These are phyloP conservation scores for Bucorvus abyssinicus DNA, from an alignment of 2,797 vertebrate species.

Conservation along the genomic window DNA sequence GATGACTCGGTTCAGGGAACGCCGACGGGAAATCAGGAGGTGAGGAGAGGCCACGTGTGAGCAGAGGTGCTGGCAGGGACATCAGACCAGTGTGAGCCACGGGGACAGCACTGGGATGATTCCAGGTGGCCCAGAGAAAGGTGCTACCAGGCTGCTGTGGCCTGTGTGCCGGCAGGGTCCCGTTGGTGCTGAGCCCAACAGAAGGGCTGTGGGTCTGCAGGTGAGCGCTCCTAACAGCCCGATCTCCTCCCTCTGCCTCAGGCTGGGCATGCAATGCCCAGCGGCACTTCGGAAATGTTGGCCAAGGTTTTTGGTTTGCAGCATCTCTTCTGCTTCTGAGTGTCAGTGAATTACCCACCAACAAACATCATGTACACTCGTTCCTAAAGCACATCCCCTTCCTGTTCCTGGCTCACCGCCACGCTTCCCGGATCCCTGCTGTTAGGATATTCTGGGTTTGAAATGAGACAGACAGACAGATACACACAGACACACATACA, in stretches of 20 bases:
- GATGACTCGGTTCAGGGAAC: not conserved
- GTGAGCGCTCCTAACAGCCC: not conserved
- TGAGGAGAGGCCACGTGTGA: not conserved
- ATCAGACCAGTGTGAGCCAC: not conserved
- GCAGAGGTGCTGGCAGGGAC: not conserved
- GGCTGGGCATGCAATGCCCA: not conserved
- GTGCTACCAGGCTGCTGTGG: not conserved
- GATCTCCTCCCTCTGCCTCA: not conserved
- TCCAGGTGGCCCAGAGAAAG: not conserved
- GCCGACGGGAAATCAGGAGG: not conserved
- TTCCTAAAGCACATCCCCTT: not conserved
- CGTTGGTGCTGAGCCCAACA: not conserved
- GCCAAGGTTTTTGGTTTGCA: not conserved
- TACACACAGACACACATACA: not conserved
- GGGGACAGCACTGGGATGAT: not conserved
- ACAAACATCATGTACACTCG: not conserved
- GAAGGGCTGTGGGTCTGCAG: not conserved
- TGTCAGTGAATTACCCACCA: not conserved
- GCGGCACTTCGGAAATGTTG: fast-evolving
- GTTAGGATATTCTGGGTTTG: not conserved
- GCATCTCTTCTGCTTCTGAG: not conserved
- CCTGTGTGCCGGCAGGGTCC: fast-evolving
- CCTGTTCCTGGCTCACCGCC: not conserved
- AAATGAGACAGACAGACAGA: not conserved
- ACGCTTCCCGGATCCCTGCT: not conserved